phyloP scores from a whole-genome alignment of 2,113 vertebrate genomes.

The Pollachius pollachius region DNA sequence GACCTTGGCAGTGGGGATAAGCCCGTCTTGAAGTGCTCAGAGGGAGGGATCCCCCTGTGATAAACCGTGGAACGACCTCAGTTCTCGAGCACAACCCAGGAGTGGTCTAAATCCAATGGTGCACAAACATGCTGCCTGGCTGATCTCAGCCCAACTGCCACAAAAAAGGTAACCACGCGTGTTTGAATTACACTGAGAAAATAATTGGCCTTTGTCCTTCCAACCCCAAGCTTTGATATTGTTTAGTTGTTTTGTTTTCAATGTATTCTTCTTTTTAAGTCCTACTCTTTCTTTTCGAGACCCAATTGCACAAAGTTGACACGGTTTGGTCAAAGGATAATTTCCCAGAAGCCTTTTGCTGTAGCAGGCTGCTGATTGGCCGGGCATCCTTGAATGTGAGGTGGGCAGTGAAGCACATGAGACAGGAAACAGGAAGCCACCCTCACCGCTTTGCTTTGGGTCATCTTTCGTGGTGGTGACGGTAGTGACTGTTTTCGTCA shows the following conservation, averaged over 20 bases:
- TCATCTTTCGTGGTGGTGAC: background rate
- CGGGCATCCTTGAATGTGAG: slow-evolving; percentile 40
- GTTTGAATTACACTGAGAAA: too few species aligned
- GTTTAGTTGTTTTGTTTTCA: slow-evolving; percentile 43
- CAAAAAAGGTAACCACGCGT: too few species aligned
- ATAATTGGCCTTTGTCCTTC: background rate
- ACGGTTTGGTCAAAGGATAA: slow-evolving; percentile 49
- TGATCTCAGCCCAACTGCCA: too few species aligned
- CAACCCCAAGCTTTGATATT: background rate
- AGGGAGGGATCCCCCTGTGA: background rate
- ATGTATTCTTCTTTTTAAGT: background rate
- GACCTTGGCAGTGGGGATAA: slow-evolving; percentile 34
- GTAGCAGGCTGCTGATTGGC: slow-evolving; percentile 15
- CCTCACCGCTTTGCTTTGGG: slow-evolving; percentile 5
- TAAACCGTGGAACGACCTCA: background rate
- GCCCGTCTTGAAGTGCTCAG: background rate
- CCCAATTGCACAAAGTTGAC: too few species aligned
- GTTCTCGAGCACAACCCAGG: background rate
- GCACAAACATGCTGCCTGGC: too few species aligned
- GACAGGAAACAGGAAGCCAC: slow-evolving; percentile 37
- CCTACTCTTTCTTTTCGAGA: too few species aligned
- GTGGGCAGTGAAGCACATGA: slow-evolving; percentile 40
- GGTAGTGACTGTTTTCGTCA: too few species aligned
- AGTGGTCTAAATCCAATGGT: too few species aligned
- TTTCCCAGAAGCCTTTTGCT: slow-evolving; percentile 47